Evolutionary conservation across 64 coral and sea anemone genomes (phyloP).

Genomic region (Trachythela sp.): DNA sequence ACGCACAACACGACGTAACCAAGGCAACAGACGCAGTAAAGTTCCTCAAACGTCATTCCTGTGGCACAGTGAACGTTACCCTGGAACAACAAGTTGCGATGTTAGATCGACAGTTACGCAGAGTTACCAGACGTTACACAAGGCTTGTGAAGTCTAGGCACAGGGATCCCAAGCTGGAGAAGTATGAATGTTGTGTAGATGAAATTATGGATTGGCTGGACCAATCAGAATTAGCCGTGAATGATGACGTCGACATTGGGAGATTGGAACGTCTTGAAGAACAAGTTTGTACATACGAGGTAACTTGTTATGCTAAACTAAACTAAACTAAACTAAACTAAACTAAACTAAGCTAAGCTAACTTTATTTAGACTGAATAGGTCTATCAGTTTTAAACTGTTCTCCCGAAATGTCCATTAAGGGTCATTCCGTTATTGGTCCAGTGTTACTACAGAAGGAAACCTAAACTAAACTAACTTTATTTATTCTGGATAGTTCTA

Average conservation of each 20-base stretch:
- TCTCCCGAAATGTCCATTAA: too few relatives aligned
- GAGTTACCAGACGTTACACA: neutral
- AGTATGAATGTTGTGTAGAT: constrained; percentile 20
- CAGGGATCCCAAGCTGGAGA: neutral
- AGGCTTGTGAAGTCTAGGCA: constrained; percentile 1
- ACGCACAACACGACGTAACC: neutral
- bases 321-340: too few relatives aligned
- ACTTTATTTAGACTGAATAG: too few relatives aligned
- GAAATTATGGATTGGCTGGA: constrained; percentile 18
- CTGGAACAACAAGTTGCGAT: neutral
- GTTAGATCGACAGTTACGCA: neutral
- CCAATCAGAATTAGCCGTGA: neutral
- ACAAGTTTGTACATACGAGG: neutral
- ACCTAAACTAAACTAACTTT: too few relatives aligned
- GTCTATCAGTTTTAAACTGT: too few relatives aligned
- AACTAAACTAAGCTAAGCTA: too few relatives aligned
- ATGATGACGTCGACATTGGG: neutral
- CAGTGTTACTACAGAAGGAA: too few relatives aligned
- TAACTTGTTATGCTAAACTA: neutral
- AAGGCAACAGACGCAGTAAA: neutral
- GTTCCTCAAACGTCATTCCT: neutral
- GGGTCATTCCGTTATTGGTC: too few relatives aligned
- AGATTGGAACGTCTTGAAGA: neutral
- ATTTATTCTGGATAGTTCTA: too few relatives aligned
- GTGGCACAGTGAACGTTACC: neutral